Evolutionary conservation across 2,113 vertebrate species (phyloP).

Genomic region (Ptilonorhynchus violaceus): DNA sequence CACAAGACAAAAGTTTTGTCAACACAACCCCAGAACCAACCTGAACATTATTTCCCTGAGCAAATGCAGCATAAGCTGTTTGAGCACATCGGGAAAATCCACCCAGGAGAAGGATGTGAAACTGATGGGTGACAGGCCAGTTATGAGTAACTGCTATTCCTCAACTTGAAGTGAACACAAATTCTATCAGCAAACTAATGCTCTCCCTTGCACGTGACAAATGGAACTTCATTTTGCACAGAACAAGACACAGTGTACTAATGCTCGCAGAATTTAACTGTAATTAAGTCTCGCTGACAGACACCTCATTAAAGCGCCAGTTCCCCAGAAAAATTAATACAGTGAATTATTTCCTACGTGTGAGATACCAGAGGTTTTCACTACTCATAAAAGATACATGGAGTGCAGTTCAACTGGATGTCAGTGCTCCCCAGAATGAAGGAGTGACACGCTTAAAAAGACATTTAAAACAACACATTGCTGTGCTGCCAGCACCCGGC

Average conservation of each 20-base stretch:
- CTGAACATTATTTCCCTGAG: not conserved
- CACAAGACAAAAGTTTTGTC: not conserved
- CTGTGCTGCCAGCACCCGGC: not conserved
- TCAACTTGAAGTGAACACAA: not conserved
- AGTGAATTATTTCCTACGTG: not conserved
- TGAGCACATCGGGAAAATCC: not conserved
- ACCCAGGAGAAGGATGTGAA: not conserved
- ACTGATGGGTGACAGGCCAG: not conserved
- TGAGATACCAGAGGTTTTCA: not conserved
- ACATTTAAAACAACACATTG: not conserved
- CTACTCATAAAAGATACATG: not conserved
- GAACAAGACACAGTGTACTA: not conserved
- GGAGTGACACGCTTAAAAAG: not conserved
- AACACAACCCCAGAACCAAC: not conserved
- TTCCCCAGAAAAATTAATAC: constrained; percentile 41
- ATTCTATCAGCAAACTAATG: not conserved
- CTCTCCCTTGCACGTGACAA: not conserved
- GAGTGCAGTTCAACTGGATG: not conserved
- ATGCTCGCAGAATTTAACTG: not conserved
- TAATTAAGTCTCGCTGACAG: constrained; percentile 46
- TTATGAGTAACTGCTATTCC: not conserved
- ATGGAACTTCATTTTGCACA: not conserved
- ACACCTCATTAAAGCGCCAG: constrained; percentile 10
- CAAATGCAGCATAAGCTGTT: not conserved
- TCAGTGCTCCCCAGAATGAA: not conserved